Evolutionary conservation across 2,888 invertebrate species (phyloP).

Genomic region (Ypsolopha sequella): DNA sequence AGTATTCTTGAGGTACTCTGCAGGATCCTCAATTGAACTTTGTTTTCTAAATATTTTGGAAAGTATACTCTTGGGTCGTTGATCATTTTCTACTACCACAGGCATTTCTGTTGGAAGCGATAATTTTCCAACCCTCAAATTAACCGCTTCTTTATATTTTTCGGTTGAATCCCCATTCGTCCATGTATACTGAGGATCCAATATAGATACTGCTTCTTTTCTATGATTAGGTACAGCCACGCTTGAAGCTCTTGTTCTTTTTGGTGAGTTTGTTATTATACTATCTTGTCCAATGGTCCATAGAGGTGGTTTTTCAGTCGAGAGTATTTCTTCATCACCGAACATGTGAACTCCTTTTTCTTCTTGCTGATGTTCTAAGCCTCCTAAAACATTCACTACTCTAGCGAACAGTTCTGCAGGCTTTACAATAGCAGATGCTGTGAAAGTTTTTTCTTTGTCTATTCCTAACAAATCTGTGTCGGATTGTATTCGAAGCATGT

Average conservation of each 20-base stretch:
- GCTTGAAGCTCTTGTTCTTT: conserved; percentile 74
- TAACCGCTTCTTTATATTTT: conserved; percentile 68
- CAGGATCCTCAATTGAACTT: conserved; percentile 40
- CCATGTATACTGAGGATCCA: conserved; percentile 74
- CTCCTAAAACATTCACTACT: conserved; percentile 83
- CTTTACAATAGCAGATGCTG: conserved; percentile 77
- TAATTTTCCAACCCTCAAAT: conserved; percentile 50
- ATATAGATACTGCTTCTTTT: conserved; percentile 48
- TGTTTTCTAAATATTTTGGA: conserved; percentile 39
- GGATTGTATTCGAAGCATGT: conserved; percentile 76
- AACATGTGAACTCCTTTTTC: conserved; percentile 76
- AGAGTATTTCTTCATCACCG: conserved; percentile 79
- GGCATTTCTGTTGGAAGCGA: conserved; percentile 33
- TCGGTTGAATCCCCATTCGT: conserved; percentile 74
- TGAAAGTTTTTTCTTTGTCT: conserved; percentile 83
- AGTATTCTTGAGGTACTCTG: conserved; percentile 44
- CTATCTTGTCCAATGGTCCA: conserved; percentile 70
- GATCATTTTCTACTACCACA: conserved; percentile 14
- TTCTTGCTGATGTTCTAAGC: conserved; percentile 58
- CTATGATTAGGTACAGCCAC: conserved; percentile 62
- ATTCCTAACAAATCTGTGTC: conserved; percentile 84
- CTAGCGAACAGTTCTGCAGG: conserved; percentile 82
- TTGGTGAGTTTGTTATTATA: conserved; percentile 36
- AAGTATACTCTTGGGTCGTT: conserved; percentile 36
- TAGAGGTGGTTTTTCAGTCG: conserved; percentile 72